Percentiles rank a stretch among this genome's conserved stretches.
Evolutionary conservation across 2,113 vertebrate species (phyloP).

Genomic region (Platichthys stellatus): DNA sequence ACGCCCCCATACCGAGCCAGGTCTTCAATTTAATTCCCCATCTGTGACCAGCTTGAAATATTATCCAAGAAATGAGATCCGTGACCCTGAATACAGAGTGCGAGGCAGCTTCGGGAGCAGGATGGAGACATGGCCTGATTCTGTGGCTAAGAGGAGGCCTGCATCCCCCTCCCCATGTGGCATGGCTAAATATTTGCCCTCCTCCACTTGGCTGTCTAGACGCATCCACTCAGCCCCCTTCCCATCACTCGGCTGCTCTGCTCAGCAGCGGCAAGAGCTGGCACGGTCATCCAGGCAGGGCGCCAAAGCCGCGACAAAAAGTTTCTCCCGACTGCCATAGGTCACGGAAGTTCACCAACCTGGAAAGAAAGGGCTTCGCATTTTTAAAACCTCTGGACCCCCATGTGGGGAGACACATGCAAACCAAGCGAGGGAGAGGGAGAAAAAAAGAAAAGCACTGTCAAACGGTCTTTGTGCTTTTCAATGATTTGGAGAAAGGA

Average conservation of each 20-base stretch:
- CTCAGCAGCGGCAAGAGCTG: constrained; percentile 62
- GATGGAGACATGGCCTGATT: constrained; percentile 66
- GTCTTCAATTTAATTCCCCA: constrained; percentile 85
- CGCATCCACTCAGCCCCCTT: constrained; percentile 68
- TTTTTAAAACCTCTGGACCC: constrained; percentile 74
- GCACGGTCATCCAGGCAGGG: constrained; percentile 66
- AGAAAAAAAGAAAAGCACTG: constrained; percentile 40
- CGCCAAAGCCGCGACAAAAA: constrained; percentile 72
- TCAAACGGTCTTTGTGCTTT: constrained; percentile 72
- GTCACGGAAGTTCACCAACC: constrained; percentile 77
- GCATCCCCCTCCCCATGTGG: constrained; percentile 72
- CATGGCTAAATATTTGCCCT: constrained; percentile 84
- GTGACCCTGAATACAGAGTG: constrained; percentile 86
- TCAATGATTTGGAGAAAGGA: constrained; percentile 65
- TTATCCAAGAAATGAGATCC: constrained; percentile 87
- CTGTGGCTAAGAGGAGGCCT: constrained; percentile 59
- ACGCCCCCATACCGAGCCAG: constrained; percentile 69
- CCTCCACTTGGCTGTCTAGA: constrained; percentile 77
- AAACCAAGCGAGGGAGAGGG: constrained; percentile 34
- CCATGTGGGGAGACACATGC: constrained; percentile 50
- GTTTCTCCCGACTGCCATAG: constrained; percentile 71
- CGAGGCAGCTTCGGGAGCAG: constrained; percentile 46
- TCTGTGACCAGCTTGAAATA: constrained; percentile 84
- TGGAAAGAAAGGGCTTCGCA: constrained; percentile 70
- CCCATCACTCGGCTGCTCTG: constrained; percentile 61